These are phyloP conservation scores for Bubo bubo DNA, from an alignment of 2,113 vertebrate genomes.

Conservation along the genomic window DNA sequence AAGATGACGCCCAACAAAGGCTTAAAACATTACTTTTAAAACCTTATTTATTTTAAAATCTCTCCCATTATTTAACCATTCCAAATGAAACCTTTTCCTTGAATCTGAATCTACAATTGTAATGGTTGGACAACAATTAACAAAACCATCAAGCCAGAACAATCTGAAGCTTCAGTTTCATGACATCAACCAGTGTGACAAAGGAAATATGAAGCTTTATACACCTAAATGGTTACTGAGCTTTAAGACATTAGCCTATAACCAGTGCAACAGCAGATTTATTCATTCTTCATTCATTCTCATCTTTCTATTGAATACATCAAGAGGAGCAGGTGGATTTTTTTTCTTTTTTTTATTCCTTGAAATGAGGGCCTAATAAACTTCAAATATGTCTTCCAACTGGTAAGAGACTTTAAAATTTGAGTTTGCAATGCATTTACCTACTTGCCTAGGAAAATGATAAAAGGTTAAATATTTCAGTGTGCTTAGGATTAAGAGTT, in stretches of 20 bases:
- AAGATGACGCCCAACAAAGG: background rate
- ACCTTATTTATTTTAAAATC: background rate
- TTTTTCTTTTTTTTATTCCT: background rate
- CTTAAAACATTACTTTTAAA: background rate
- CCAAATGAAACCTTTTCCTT: background rate
- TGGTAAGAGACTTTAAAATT: background rate
- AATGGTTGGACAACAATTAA: background rate
- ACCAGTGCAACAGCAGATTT: background rate
- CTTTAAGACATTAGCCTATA: background rate
- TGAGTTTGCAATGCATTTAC: background rate
- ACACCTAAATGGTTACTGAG: background rate
- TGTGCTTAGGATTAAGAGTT: background rate
- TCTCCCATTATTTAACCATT: background rate
- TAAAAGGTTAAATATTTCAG: background rate
- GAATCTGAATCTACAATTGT: background rate
- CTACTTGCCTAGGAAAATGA: background rate
- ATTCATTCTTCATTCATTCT: background rate
- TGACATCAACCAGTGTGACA: background rate
- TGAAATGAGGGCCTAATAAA: background rate
- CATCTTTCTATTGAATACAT: background rate
- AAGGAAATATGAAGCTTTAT: background rate
- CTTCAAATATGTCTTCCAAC: background rate
- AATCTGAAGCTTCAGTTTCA: background rate
- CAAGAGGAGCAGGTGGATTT: accelerated
- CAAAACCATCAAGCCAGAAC: background rate